phyloP scores from a whole-genome alignment of 2,888 invertebrate genomes.

The Sussaba pulchella region DNA sequence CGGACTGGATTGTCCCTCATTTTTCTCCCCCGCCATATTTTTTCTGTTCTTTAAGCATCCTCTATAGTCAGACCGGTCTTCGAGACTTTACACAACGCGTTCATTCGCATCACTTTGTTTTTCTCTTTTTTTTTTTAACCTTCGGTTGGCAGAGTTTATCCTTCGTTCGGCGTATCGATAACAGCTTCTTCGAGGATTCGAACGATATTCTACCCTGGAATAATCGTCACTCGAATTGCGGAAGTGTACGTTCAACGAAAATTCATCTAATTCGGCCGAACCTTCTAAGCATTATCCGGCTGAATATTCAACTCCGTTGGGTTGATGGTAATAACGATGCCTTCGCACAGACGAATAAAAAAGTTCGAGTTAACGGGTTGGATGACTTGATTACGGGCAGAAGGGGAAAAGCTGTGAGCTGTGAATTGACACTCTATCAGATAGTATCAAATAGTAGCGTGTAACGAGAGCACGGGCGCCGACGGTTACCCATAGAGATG shows the following conservation, averaged over 20 bases:
- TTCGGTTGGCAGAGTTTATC: conserved; percentile 10
- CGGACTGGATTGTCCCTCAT: conserved; percentile 32
- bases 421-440: conserved; percentile 62
- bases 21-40: background rate
- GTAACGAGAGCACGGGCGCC: conserved; percentile 49
- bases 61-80: conserved; percentile 40
- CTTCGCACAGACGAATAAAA: conserved; percentile 1
- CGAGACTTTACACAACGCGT: conserved; percentile 53
- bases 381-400: conserved; percentile 31
- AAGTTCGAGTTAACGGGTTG: conserved; percentile 41
- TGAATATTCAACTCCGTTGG: too few species aligned
- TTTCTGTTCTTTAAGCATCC: conserved; percentile 42
- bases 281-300: too few species aligned
- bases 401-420: conserved; percentile 22
- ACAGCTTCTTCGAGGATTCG: conserved; percentile 13
- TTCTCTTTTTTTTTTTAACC: conserved; percentile 11
- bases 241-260: too few species aligned
- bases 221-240: background rate
- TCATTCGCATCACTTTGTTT: conserved; percentile 20
- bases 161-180: conserved; percentile 37
- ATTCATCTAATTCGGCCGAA: too few species aligned
- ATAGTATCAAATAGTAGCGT: conserved; percentile 49
- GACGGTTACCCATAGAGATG: conserved; percentile 66
- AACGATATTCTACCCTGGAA: background rate
- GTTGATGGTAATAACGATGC: background rate